Evolutionary conservation across 92 coral and sea anemone species (phyloP).

Genomic region (Palythoa caribaeorum): DNA sequence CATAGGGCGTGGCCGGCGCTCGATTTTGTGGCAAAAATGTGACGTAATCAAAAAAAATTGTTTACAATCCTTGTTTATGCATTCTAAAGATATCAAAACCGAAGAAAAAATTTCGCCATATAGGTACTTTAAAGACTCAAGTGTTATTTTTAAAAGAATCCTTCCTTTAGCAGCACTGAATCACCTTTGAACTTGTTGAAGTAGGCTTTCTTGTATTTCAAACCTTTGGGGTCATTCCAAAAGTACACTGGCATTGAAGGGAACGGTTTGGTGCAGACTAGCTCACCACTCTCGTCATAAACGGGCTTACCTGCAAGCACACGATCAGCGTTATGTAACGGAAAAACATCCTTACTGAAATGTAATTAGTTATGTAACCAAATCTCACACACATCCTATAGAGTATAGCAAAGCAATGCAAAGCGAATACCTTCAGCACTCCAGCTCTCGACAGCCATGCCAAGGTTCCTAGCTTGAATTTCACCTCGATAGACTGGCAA

Average conservation of each 20-base stretch:
- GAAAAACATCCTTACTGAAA: too few relatives aligned
- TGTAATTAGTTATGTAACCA: not conserved
- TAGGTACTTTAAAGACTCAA: not conserved
- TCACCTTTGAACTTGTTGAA: constrained; percentile 87
- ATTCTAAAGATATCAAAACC: too few relatives aligned
- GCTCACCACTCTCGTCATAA: constrained; percentile 89
- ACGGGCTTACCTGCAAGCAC: constrained; percentile 73
- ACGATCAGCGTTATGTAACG: not conserved
- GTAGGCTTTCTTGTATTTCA: constrained; percentile 93
- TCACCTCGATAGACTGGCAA: constrained; percentile 98
- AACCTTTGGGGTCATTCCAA: constrained; percentile 92
- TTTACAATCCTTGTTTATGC: too few relatives aligned
- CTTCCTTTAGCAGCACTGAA: not conserved
- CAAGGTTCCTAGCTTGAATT: constrained; percentile 94
- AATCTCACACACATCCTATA: not conserved
- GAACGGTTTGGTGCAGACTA: constrained; percentile 92
- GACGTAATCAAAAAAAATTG: too few relatives aligned
- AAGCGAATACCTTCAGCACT: constrained; percentile 72
- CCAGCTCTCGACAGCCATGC: constrained; percentile 99
- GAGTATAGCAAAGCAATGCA: too few relatives aligned
- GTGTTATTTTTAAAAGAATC: not conserved
- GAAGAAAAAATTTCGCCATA: too few relatives aligned
- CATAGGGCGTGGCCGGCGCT: too few relatives aligned
- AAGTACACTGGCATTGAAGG: constrained; percentile 96
- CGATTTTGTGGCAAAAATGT: too few relatives aligned